phyloP scores from a whole-genome alignment of 2,888 invertebrate genomes.

The Leucophenga maculata region DNA sequence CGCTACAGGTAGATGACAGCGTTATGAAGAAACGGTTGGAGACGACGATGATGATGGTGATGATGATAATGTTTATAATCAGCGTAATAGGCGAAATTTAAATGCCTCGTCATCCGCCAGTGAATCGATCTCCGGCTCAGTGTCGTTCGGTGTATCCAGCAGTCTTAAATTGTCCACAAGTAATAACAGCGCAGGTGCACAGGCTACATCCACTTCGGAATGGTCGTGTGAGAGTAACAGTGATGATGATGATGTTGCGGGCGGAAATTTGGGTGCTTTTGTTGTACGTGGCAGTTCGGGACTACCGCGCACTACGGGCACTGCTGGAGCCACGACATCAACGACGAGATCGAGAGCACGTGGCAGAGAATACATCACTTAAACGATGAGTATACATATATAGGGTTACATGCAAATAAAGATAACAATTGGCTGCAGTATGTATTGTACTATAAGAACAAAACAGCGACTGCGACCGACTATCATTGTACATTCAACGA shows the following conservation, averaged over 20 bases:
- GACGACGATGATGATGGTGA: slow-evolving; percentile 50
- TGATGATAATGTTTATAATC: slow-evolving; percentile 38
- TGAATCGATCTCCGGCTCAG: slow-evolving; percentile 64
- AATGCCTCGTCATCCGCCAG: slow-evolving; percentile 61
- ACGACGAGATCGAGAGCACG: slow-evolving; percentile 45
- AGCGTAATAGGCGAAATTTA: slow-evolving; percentile 54
- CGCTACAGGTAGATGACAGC: slow-evolving; percentile 67
- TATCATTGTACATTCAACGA: not conserved
- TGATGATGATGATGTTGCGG: slow-evolving; percentile 50
- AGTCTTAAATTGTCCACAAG: slow-evolving; percentile 60
- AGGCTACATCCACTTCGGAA: slow-evolving; percentile 63
- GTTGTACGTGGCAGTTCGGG: slow-evolving; percentile 36
- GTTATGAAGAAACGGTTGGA: slow-evolving; percentile 49
- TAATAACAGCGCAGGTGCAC: slow-evolving; percentile 48
- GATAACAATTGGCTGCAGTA: slow-evolving; percentile 1
- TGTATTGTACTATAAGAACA: not conserved
- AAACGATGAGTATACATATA: slow-evolving; percentile 37
- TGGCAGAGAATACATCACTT: slow-evolving; percentile 65
- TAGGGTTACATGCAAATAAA: slow-evolving; percentile 27
- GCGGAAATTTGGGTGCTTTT: slow-evolving; percentile 35
- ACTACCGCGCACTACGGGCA: slow-evolving; percentile 38
- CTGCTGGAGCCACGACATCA: slow-evolving; percentile 33
- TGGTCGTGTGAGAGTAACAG: slow-evolving; percentile 62
- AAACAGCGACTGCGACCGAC: not conserved
- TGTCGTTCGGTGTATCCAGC: slow-evolving; percentile 64